These are phyloP conservation scores for Lacerta bilineata DNA, from an alignment of 2,797 vertebrate genomes.

Conservation along the genomic window DNA sequence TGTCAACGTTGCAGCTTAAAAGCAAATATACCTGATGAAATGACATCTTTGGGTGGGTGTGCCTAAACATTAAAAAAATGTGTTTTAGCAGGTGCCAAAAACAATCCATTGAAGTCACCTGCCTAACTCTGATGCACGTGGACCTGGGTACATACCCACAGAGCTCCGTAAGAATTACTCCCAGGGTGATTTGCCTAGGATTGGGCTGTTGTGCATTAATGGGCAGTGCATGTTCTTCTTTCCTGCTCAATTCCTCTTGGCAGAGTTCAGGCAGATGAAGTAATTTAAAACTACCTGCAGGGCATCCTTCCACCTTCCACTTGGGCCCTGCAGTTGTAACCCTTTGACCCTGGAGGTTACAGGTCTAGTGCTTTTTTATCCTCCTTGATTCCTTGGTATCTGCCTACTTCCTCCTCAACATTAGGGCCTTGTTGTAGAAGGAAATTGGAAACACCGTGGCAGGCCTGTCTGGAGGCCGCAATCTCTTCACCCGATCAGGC, in stretches of 20 bases:
- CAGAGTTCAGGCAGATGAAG: constrained; percentile 68
- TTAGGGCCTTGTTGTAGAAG: constrained; percentile 82
- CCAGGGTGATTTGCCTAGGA: neutral
- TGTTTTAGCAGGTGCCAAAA: too few species aligned
- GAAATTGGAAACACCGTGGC: constrained; percentile 85
- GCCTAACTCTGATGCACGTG: neutral
- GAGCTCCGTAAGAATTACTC: neutral
- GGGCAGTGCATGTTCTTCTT: constrained; percentile 51
- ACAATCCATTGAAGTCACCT: too few species aligned
- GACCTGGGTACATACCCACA: neutral
- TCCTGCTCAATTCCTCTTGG: constrained; percentile 71
- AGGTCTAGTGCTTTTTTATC: constrained; percentile 81
- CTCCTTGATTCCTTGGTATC: constrained; percentile 80
- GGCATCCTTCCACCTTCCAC: constrained; percentile 82
- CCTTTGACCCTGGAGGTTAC: constrained; percentile 82
- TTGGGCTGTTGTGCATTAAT: constrained; percentile 25
- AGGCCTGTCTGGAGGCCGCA: constrained; percentile 52
- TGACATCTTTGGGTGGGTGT: too few species aligned
- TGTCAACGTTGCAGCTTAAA: too few species aligned
- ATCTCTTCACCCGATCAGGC: neutral
- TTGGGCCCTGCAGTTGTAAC: constrained; percentile 75
- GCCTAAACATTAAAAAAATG: too few species aligned
- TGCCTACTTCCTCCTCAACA: constrained; percentile 81
- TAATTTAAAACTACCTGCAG: constrained; percentile 84
- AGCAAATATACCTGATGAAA: too few species aligned